Conservation (phyloP, 2,888 invertebrate species). For the Auanema freiburgensis region DNA sequence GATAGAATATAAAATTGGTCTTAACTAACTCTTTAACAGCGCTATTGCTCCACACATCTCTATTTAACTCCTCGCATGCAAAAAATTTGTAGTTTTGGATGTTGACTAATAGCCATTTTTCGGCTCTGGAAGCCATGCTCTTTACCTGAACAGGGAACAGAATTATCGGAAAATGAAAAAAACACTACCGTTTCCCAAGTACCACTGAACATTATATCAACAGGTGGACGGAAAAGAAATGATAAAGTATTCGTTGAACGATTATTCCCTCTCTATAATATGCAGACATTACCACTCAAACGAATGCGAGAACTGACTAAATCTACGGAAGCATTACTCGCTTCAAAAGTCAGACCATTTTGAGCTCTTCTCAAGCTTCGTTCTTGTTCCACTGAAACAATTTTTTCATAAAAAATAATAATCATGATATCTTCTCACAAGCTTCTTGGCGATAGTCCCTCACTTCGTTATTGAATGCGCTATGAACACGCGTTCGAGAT, state of each 20-base stretch:
- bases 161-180: not conserved
- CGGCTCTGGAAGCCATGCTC: conserved; percentile 70
- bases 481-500: not conserved
- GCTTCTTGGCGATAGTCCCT: conserved; percentile 4
- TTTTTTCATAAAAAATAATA: not conserved
- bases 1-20: conserved; percentile 75
- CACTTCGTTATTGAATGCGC: not conserved
- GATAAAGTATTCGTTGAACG: conserved; percentile 68
- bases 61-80: conserved; percentile 72
- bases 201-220: conserved; percentile 73
- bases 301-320: too few relatives aligned
- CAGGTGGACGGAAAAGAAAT: conserved; percentile 75
- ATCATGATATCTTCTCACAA: not conserved
- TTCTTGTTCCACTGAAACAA: conserved; percentile 19
- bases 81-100: conserved; percentile 76
- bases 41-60: conserved; percentile 74
- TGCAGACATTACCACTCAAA: not conserved
- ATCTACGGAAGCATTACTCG: not conserved
- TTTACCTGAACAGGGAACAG: conserved; percentile 67
- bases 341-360: not conserved
- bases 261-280: conserved; percentile 51
- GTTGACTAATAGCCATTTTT: conserved; percentile 76
- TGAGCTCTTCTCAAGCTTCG: conserved; percentile 5
- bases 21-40: conserved; percentile 72
- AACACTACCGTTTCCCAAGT: conserved; percentile 69